A percentile compares a stretch with the other conserved stretches of the same genome.
These are phyloP conservation scores for Bos taurus DNA, from an alignment of 2,113 vertebrate species.

Conservation along the genomic window ARS-UCD2.0 NC_037346.1:24918501-24919000, in stretches of 20 bases:
- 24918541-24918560: not conserved
- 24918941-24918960: not conserved
- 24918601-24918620: not conserved
- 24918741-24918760: not conserved
- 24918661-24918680: not conserved
- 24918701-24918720: not conserved
- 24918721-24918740: not conserved
- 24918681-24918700: not conserved
- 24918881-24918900: not conserved
- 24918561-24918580: not conserved
- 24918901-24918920: not conserved
- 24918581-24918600: not conserved
- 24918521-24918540: not conserved
- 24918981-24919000: not conserved
- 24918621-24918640: not conserved
- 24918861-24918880: not conserved
- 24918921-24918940: accelerated
- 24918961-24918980: not conserved
- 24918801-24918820: not conserved
- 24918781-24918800: too few species aligned
- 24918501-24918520: not conserved
- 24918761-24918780: not conserved
- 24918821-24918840: not conserved
- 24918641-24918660: not conserved
- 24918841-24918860: not conserved